These are phyloP conservation scores for Polydesmus complanatus DNA, from an alignment of 2,888 invertebrate species.

Conservation along the genomic window DNA sequence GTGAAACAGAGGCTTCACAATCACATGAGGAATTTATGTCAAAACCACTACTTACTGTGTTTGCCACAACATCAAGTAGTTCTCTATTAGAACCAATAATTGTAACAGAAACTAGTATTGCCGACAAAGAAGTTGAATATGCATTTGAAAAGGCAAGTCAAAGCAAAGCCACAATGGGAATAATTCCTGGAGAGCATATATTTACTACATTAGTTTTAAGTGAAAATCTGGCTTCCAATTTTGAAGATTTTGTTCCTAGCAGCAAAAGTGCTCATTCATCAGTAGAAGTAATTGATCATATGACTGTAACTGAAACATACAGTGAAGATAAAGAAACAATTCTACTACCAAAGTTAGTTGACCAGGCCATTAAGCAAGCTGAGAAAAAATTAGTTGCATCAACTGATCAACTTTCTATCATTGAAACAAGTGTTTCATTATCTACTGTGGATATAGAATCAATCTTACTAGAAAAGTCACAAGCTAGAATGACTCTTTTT, in stretches of 20 bases:
- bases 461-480: background rate
- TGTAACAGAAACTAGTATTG: conserved; percentile 12
- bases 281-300: conserved; percentile 20
- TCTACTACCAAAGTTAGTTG: conserved; percentile 6
- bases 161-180: background rate
- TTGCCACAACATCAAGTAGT: background rate
- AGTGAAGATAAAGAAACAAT: conserved; percentile 20
- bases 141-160: background rate
- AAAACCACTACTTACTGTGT: background rate
- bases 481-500: background rate
- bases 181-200: conserved; percentile 10
- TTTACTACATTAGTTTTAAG: background rate
- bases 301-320: conserved; percentile 18
- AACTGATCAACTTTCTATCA: background rate
- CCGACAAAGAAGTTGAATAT: conserved; percentile 1
- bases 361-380: background rate
- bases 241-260: conserved; percentile 15
- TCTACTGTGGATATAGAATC: background rate
- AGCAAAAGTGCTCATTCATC: conserved; percentile 19
- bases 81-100: conserved; percentile 6
- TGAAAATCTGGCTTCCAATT: background rate
- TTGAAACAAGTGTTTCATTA: background rate
- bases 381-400: background rate
- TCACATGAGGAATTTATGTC: background rate
- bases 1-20: conserved; percentile 13